phyloP scores from a whole-genome alignment of 2,113 vertebrate genomes.

The Nibea albiflora region DNA sequence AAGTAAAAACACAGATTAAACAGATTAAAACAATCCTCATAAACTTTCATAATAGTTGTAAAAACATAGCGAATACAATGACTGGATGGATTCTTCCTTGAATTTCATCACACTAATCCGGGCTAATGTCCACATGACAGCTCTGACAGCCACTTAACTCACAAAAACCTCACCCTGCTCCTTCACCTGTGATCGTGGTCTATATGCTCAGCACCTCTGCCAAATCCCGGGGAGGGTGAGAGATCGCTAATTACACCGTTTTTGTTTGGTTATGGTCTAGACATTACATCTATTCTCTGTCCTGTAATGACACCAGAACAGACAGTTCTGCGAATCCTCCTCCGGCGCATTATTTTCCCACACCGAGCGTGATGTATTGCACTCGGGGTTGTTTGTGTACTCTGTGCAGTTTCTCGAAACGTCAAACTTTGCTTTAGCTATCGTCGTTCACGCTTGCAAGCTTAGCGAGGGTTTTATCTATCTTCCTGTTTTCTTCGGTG shows the following conservation, averaged over 20 bases:
- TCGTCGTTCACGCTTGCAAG: not conserved
- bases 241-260: slow-evolving; percentile 42
- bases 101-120: slow-evolving; percentile 52
- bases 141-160: slow-evolving; percentile 32
- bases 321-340: slow-evolving; percentile 10
- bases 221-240: slow-evolving; percentile 28
- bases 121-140: slow-evolving; percentile 41
- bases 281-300: slow-evolving; percentile 40
- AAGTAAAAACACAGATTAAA: slow-evolving; percentile 31
- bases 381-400: not conserved
- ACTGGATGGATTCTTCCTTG: slow-evolving; percentile 20
- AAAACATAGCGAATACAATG: slow-evolving; percentile 37
- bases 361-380: not conserved
- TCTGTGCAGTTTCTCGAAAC: not conserved
- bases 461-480: not conserved
- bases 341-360: not conserved
- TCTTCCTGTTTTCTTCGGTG: not conserved
- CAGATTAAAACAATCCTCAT: slow-evolving; percentile 25
- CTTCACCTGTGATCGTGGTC: slow-evolving; percentile 17
- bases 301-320: slow-evolving; percentile 25
- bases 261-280: slow-evolving; percentile 70
- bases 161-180: slow-evolving; percentile 22
- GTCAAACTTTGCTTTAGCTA: not conserved
- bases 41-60: slow-evolving; percentile 31
- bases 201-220: slow-evolving; percentile 17